These are phyloP conservation scores for Didymodactylos carnosus DNA, from an alignment of 2,888 invertebrate species.

Conservation along the genomic window DNA sequence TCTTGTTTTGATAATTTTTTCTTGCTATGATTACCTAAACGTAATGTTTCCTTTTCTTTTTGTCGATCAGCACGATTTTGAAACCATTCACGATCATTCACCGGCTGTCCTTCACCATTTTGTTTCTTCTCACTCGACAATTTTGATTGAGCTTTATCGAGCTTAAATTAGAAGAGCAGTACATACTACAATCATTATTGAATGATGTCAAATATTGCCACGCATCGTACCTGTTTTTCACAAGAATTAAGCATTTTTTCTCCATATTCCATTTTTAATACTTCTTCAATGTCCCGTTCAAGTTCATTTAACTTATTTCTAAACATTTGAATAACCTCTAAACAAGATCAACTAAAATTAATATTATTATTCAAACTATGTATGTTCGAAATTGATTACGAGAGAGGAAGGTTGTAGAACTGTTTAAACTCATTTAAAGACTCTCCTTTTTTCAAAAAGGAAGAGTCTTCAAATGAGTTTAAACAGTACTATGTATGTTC, in stretches of 20 bases:
- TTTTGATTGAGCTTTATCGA: not conserved
- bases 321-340: conserved; percentile 8
- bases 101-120: not conserved
- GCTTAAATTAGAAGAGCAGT: not conserved
- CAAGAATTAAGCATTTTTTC: conserved; percentile 1
- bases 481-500: too few relatives aligned
- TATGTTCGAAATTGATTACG: too few relatives aligned
- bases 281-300: conserved; percentile 4
- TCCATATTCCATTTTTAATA: not conserved
- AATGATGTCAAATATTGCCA: too few relatives aligned
- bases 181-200: not conserved
- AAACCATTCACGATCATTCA: not conserved
- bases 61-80: not conserved
- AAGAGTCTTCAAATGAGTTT: too few relatives aligned
- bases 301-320: conserved; percentile 6
- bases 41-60: not conserved
- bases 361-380: not conserved
- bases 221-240: not conserved
- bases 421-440: too few relatives aligned
- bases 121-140: too few relatives aligned
- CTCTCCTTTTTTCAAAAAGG: too few relatives aligned
- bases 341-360: not conserved
- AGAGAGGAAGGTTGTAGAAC: too few relatives aligned
- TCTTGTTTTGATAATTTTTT: not conserved
- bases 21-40: not conserved